Evolutionary conservation across 2,888 invertebrate species (phyloP), one percentile per base, ranked within the genome.

Genomic region (Agrypnus murinus): DNA sequence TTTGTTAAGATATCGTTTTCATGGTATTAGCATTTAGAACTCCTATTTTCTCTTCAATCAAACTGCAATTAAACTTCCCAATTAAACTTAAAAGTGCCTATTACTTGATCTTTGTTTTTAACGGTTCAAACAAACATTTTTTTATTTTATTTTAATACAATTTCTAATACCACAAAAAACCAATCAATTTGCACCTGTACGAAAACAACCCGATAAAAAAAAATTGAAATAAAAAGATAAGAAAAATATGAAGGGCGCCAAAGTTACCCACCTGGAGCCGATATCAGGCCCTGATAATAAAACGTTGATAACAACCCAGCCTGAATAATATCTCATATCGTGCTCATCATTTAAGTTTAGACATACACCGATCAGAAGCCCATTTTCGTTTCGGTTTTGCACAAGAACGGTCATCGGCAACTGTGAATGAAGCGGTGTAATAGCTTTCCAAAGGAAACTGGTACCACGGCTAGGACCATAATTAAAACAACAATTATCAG

Each of bases 231-330:
- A 65, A n/a, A 25, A 38, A 45, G 64, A 68, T 64, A 63, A 71
- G 25, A 12, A 12, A n/a, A 25, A n/a, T 14, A 46, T 15, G 71
- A 59, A 57, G 71, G 71, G 68, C 71, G 67, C 71, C 71, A 64
- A 38, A 53, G 63, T 59, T 58, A 65, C 38, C 38, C 72, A 72
- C 69, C 72, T 72, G 72, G 69, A 60, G 32, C 55, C 63, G 72
- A 69, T 72, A 72, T 69, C 68, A 32, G 36, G 46, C n/a, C n/a
- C 17, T 57, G 72, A 69, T 69, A 72, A 68, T n/a, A 38, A 17
- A 32, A n/a, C n/a, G n/a, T 12, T 32, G 69, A 69, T 69, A 72
- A 72, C 53, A n/a, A n/a, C n/a, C n/a, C n/a, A n/a, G n/a, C n/a
- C n/a, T n/a, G 32, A 50, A 25, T 25, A 48, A 12, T 36, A 68